Base-by-base conservation (phyloP, 2,888 invertebrate species). In the Abrostola tripartita region DNA sequence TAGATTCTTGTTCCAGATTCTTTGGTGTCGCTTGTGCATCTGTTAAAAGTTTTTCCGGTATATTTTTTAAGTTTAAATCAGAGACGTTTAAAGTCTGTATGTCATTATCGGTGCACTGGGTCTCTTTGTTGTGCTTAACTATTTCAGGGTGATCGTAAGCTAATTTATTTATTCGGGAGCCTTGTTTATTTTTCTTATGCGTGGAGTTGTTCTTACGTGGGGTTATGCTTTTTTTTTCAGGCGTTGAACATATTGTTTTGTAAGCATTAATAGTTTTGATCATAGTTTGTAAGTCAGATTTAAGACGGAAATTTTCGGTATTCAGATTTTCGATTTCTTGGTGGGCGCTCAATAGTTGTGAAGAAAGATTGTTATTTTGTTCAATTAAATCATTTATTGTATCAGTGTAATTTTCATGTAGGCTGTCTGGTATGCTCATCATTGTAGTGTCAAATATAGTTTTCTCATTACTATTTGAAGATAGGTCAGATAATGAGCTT, bases 261-360 rank as follows among this genome's bases (percentile, higher is more conserved):
- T 44, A 44, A 6, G 8, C 10, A 11, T 44, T 11, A n/a, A 52
- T 52, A 37, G 37, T 51, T 51, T 51, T 51, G 8, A 38, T 12
- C 6, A 9, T 14, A 6, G 38, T 52, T 12, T 52, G 52, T 0
- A 52, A 9, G 24, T 52, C 52, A 24, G 52, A 9, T 52, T 52
- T 52, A 14, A 52, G 10, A 8, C 52, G 37, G 24, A 52, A 52
- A 52, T 52, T 52, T 11, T 52, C 52, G 8, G 40, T 8, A 52
- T 52, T 52, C 24, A 52, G 40, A 11, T 52, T 52, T 52, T 52
- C 52, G 9, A 52, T 52, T 5, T 52, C 40, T 14, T 52, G 52
- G 24, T 52, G 7, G 14, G 52, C 52, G 12, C 52, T 52, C 24
- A 14, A 40, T 40, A 52, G 24, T 14, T 52, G 14, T 36, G 14